These are phyloP conservation scores for Drosophila subquinaria DNA, from an alignment of 2,888 invertebrate species.

Conservation along the genomic window DNA sequence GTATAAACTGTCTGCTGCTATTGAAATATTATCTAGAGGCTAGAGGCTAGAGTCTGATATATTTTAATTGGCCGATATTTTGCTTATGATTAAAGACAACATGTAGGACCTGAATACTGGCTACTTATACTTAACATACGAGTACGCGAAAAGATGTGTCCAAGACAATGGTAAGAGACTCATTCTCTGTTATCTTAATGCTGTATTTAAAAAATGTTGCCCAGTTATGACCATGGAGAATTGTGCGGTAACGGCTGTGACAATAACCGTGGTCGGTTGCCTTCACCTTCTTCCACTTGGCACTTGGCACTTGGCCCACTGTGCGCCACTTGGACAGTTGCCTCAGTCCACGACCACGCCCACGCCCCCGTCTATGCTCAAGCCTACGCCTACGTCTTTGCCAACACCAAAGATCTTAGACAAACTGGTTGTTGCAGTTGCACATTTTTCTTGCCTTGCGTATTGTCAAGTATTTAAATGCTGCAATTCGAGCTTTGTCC, in stretches of 20 bases:
- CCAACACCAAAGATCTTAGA: constrained; percentile 17
- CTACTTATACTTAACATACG: not conserved
- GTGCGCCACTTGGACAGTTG: constrained; percentile 41
- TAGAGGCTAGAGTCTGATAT: not conserved
- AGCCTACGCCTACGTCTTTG: not conserved
- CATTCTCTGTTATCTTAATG: not conserved
- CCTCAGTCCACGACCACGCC: constrained; percentile 10
- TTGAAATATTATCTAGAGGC: not conserved
- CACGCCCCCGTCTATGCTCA: not conserved
- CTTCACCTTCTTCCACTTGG: constrained; percentile 49
- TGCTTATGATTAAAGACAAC: no score
- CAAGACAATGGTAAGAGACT: constrained; percentile 1
- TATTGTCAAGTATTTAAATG: constrained; percentile 76
- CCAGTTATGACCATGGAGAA: constrained; percentile 15
- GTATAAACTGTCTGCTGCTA: not conserved
- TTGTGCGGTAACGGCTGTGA: constrained; percentile 35
- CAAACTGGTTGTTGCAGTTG: constrained; percentile 38
- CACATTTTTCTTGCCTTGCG: constrained; percentile 40
- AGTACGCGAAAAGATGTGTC: not conserved
- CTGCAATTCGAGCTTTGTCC: constrained; percentile 70
- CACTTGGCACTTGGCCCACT: constrained; percentile 47
- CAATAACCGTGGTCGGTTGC: constrained; percentile 42
- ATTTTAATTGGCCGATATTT: not conserved
- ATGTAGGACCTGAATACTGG: not conserved
- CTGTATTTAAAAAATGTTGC: constrained; percentile 8